phyloP scores from a whole-genome alignment of 2,888 invertebrate genomes.

The Andrena camellia region DNA sequence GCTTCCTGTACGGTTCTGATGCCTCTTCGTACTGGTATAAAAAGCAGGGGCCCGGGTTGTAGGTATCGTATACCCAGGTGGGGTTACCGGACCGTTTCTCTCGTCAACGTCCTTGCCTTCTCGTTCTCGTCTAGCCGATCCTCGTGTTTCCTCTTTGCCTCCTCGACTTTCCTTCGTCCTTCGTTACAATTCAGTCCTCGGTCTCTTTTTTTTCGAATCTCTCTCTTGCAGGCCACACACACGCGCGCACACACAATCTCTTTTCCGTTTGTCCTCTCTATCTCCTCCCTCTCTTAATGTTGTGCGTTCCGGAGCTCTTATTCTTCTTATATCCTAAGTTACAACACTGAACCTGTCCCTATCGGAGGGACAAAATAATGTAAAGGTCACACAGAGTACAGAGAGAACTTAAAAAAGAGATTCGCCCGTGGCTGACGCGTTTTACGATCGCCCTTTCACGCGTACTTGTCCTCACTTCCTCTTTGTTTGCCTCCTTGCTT shows the following conservation, averaged over 20 bases:
- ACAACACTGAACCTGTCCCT: conserved; percentile 84
- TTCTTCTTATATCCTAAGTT: conserved; percentile 83
- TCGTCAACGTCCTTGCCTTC: conserved; percentile 33
- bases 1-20: conserved; percentile 39
- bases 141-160: conserved; percentile 36
- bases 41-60: conserved; percentile 71
- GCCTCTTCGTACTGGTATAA: conserved; percentile 67
- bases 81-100: conserved; percentile 35
- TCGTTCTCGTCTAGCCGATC: conserved; percentile 3
- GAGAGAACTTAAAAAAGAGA: conserved; percentile 77
- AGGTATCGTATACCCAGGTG: conserved; percentile 35
- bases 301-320: conserved; percentile 79
- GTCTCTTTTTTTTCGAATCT: conserved; percentile 29
- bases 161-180: conserved; percentile 26
- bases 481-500: conserved; percentile 19
- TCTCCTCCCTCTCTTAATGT: conserved; percentile 36
- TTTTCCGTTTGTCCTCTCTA: conserved; percentile 36
- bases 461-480: conserved; percentile 39
- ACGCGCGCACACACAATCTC: conserved; percentile 29
- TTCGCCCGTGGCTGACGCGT: conserved; percentile 68
- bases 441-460: conserved; percentile 57
- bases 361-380: conserved; percentile 83
- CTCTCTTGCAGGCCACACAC: conserved; percentile 24
- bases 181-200: conserved; percentile 17
- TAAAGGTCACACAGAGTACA: conserved; percentile 81